Base-by-base conservation (phyloP, 2,113 vertebrate species). In the Cynocephalus volans region DNA sequence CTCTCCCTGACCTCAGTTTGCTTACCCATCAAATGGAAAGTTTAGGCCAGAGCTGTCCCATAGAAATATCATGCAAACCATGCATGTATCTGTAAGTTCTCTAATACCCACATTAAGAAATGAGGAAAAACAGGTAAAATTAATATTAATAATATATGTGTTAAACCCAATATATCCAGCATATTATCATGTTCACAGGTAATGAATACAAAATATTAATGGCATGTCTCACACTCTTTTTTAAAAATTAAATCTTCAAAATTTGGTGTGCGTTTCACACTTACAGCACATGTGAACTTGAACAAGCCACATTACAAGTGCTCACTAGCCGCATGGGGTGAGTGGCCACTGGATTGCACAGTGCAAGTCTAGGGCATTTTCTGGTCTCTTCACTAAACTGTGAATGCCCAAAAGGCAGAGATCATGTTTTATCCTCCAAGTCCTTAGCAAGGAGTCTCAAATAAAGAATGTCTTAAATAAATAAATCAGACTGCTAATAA, bases 251-350 rank as follows among this genome's bases (percentile, higher is more conserved):
- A 50, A 33, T 28, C 23, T 81, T 62, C n/a, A 10, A 69, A 12
- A 64, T 21, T 2, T 4, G 14, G 15, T 67, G n/a, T 17, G n/a
- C 11, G 3, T 26, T 58, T 65, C 31, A 54, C 0, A 5, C 45
- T 75, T 17, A 33, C 4, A 13, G n/a, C 11, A 1, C 52, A 2
- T 0, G 0, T 10, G 73, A 67, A n/a, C 67, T 60, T 11, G 26
- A 36, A 64, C 90, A n/a, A 13, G 12, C n/a, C 52, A 0, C 28
- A 26, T 70, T 52, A 69, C 31, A 23, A 21, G n/a, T 12, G 58
- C 58, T 69, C 23, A 0, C 12, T 2, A 7, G 26, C 6, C 8
- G 1, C 23, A 1, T 3, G 7, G 18, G 17, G 1, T 8, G 15
- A 4, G 48, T 0, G 13, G 24, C 26, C 10, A 1, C 86, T 70